A percentile compares a stretch with the other conserved stretches of the same genome.
Evolutionary conservation across 2,113 vertebrate species (phyloP).

Genomic region (Ictidomys tridecemlineatus): DNA sequence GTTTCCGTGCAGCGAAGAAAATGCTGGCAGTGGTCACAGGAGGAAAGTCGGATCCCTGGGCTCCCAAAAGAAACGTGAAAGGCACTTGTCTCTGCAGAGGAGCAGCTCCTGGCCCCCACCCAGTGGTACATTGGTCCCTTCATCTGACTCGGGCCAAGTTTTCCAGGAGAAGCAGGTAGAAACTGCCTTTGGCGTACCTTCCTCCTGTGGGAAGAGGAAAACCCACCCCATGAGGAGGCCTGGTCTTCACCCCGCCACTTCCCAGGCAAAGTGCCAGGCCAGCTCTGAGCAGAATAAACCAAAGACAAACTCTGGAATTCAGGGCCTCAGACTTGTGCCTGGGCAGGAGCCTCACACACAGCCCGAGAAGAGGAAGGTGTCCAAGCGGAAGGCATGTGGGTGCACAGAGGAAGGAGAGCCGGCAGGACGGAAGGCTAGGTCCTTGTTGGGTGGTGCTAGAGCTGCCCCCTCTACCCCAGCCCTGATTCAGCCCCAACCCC

Average conservation of each 20-base stretch:
- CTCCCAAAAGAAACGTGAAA: background rate
- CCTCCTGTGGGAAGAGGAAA: background rate
- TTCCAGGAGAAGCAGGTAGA: background rate
- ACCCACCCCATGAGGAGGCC: background rate
- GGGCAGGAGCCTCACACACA: background rate
- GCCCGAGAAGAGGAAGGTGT: background rate
- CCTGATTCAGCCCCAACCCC: background rate
- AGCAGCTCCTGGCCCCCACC: background rate
- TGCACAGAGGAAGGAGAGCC: background rate
- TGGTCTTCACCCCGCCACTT: background rate
- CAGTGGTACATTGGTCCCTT: fast-evolving
- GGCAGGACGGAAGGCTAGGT: background rate
- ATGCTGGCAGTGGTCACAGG: background rate
- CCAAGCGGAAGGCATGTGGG: background rate
- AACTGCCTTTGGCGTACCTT: background rate
- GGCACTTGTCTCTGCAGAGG: background rate
- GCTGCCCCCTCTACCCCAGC: background rate
- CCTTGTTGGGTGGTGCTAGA: fast-evolving
- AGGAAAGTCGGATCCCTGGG: background rate
- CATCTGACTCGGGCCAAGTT: background rate
- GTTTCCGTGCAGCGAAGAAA: slow-evolving; percentile 8
- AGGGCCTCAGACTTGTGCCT: background rate
- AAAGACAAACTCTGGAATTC: background rate
- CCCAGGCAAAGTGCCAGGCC: background rate
- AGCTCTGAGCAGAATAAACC: background rate